Evolutionary conservation across 2,888 invertebrate species (phyloP).

Genomic region (Apomyelois bistriatella): DNA sequence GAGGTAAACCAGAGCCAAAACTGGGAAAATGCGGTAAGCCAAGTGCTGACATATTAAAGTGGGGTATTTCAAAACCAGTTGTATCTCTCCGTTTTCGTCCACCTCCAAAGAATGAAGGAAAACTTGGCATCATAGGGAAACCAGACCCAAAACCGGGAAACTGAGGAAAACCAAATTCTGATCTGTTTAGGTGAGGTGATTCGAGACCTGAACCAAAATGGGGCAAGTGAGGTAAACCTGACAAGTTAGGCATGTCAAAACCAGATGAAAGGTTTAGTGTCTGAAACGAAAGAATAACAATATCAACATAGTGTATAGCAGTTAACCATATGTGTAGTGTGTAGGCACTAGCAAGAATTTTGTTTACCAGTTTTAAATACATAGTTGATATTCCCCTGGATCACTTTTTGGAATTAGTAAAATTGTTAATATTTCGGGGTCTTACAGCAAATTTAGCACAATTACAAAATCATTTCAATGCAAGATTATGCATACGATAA

Average conservation of each 20-base stretch:
- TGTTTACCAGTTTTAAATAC: too few species aligned
- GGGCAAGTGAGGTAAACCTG: not conserved
- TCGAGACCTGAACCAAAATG: not conserved
- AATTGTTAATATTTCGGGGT: too few species aligned
- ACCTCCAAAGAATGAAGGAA: not conserved
- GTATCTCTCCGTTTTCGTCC: not conserved
- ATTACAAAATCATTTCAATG: too few species aligned
- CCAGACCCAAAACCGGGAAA: not conserved
- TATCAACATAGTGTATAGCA: not conserved
- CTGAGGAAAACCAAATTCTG: not conserved
- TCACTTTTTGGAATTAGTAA: too few species aligned
- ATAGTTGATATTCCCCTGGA: too few species aligned
- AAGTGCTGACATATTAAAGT: not conserved
- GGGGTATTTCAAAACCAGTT: not conserved
- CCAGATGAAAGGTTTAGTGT: not conserved
- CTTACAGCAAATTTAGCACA: too few species aligned
- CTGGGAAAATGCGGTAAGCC: not conserved
- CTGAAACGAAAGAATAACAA: not conserved
- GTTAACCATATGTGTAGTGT: too few species aligned
- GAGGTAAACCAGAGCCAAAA: not conserved
- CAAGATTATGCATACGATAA: too few species aligned
- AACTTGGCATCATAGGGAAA: not conserved
- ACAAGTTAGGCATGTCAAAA: not conserved
- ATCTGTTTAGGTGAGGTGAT: not conserved
- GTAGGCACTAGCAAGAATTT: too few species aligned